Evolutionary conservation across 2,797 vertebrate genomes (phyloP), one percentile per base, ranked within the genome.

Genomic region (Miichthys miiuy): DNA sequence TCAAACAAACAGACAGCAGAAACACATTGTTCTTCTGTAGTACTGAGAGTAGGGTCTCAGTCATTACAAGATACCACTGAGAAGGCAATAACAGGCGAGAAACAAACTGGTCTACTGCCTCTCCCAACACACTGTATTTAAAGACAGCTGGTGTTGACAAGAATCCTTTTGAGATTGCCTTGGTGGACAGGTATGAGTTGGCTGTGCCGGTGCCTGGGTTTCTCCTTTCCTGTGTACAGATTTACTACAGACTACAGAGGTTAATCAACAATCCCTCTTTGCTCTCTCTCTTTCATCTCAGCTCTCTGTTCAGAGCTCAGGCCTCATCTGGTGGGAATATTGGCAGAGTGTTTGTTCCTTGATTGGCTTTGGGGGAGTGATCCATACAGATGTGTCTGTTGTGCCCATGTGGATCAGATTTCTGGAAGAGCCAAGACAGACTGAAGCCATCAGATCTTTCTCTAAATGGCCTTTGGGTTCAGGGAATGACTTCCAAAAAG

Each of bases 291-390:
- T 89, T 92, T 94, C 91, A 92, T 93, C 89, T 80, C 78, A 69
- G 57, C 80, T 75, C 81, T 79, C 78, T 80, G 82, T 79, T 83
- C 89, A 75, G 75, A 87, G 88, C 88, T 87, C 83, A 71, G 85
- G 86, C 68, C 90, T 92, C 86, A 86, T 93, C 90, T 92, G 89
- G 80, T 79, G 91, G 84, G 89, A 91, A 90, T 93, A 93, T 92
- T 91, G 93, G 89, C 91, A 91, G 87, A 91, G 85, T 90, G 87
- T 92, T 91, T 94, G 91, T 89, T 89, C 88, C 84, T 84, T 93
- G 92, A 94, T 94, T 93, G 92, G 92, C 89, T 92, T 84, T 84
- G 72, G 77, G 63, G 87, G 89, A 90, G 84, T 75, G 61, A 93
- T 93, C 91, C 82, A 91, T 93, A 93, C 89, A 92, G 86, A 91